phyloP scores from a whole-genome alignment of 1,140 invertebrate species.

The Drosophila neocordata region DNA sequence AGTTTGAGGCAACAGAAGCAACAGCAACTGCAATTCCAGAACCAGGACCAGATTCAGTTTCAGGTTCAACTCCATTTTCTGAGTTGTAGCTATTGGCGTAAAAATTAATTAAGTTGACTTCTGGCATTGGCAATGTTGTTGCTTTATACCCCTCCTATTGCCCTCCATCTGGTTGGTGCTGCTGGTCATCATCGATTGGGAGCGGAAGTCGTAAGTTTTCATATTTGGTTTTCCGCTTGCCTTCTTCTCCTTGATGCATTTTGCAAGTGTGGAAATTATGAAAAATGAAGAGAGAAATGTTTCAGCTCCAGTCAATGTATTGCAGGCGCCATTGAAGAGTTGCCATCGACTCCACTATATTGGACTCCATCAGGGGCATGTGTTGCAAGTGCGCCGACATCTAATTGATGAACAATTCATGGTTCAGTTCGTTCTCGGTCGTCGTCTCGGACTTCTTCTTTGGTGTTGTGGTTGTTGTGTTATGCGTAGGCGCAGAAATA shows the following conservation, averaged over 20 bases:
- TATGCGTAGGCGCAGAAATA: constrained; percentile 60
- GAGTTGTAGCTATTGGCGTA: constrained; percentile 51
- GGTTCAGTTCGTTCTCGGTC: constrained; percentile 1
- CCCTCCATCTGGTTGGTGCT: background rate
- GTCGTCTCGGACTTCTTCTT: background rate
- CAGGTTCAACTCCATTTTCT: background rate
- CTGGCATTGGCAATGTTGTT: constrained; percentile 66
- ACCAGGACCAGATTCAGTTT: too few relatives aligned
- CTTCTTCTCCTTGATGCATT: constrained; percentile 1
- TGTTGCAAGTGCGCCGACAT: constrained; percentile 51
- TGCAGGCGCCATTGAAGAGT: constrained; percentile 42
- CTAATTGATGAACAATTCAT: constrained; percentile 65
- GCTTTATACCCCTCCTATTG: background rate
- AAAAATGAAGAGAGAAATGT: constrained; percentile 65
- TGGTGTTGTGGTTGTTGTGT: constrained; percentile 27
- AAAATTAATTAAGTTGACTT: constrained; percentile 81
- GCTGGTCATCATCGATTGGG: constrained; percentile 51
- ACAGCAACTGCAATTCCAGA: background rate
- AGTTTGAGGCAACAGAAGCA: constrained; percentile 22
- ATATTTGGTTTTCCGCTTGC: constrained; percentile 63
- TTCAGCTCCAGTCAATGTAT: constrained; percentile 23
- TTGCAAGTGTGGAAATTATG: constrained; percentile 67
- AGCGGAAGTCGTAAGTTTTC: constrained; percentile 77
- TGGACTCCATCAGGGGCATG: constrained; percentile 60
- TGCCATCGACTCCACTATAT: background rate